Evolutionary conservation across 2,113 vertebrate species (phyloP), one percentile per base, ranked within the genome.

Genomic region (Desmodus rotundus): DNA sequence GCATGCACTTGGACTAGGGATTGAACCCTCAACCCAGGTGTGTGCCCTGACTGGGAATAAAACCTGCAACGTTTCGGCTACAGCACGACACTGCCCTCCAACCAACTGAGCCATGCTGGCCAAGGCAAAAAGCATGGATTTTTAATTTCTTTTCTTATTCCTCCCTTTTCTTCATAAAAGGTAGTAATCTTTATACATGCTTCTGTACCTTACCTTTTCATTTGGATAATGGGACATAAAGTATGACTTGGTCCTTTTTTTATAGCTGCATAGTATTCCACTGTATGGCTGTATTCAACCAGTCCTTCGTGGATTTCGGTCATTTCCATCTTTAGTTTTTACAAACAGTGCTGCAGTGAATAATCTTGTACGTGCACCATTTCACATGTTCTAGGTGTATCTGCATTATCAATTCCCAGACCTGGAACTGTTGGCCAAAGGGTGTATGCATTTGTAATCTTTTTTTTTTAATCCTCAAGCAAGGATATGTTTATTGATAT

Each of bases 261-360:
- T 56, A 96, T 0, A 82, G 67, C 89, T 91, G 82, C 54, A 9
- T 83, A 80, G 65, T 96, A 94, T 91, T 96, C 85, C 84, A 52
- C 47, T 17, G 8, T 10, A 7, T 61, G 73, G 22, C 38, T 82
- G 56, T 73, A 91, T 94, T 93, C 73, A 94, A n/a, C 28, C 52
- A 45, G 65, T 41, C 47, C 38, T 73, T n/a, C 67, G 43, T 78
- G 68, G 45, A 77, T n/a, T 72, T 63, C 80, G 36, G 68, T 94
- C n/a, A 91, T 88, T 94, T 95, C 56, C 77, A 67, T 73, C 67
- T 84, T 81, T 61, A 95, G 67, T 38, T 90, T 96, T 72, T 85
- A 70, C 43, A 78, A 87, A 92, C 85, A 96, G 43, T 24, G 52
- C 47, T 33, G 9, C 9, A 11, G 77, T 61, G 31, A 96, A 61